These are phyloP conservation scores for Ciona savignyi DNA, from an alignment of 23 tunicate species.

Conservation along the genomic window DNA sequence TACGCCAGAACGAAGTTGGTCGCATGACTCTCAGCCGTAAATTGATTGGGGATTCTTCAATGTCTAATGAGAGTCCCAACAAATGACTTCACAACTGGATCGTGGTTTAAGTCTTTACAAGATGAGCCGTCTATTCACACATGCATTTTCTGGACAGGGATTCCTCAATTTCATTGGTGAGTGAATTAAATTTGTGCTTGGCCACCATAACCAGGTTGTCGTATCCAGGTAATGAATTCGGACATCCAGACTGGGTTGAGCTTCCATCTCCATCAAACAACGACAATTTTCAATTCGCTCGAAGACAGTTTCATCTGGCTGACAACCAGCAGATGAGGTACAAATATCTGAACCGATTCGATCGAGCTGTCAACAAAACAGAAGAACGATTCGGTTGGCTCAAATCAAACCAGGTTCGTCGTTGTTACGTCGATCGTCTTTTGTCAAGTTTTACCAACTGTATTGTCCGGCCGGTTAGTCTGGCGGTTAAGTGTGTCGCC, in stretches of 20 bases:
- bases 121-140: conserved; percentile 76
- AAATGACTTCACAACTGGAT: conserved; percentile 44
- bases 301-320: conserved; percentile 69
- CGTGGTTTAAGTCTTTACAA: conserved; percentile 82
- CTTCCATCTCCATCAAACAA: conserved; percentile 62
- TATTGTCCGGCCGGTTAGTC: no score
- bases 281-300: conserved; percentile 31
- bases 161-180: no score
- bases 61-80: conserved; percentile 49
- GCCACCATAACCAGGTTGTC: no score
- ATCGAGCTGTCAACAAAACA: conserved; percentile 53
- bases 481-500: no score
- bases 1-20: no score
- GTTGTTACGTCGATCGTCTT: no score
- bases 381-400: conserved; percentile 79
- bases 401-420: conserved; percentile 32
- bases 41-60: no score
- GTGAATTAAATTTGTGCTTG: no score
- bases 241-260: conserved; percentile 97
- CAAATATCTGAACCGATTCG: conserved; percentile 62
- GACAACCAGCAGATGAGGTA: conserved; percentile 73
- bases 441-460: no score
- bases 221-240: conserved; percentile 84
- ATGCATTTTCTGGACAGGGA: conserved; percentile 79
- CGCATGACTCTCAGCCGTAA: no score